Evolutionary conservation across 2,113 vertebrate species (phyloP), one percentile per base, ranked within the genome.

Genomic region (Tetrax tetrax): DNA sequence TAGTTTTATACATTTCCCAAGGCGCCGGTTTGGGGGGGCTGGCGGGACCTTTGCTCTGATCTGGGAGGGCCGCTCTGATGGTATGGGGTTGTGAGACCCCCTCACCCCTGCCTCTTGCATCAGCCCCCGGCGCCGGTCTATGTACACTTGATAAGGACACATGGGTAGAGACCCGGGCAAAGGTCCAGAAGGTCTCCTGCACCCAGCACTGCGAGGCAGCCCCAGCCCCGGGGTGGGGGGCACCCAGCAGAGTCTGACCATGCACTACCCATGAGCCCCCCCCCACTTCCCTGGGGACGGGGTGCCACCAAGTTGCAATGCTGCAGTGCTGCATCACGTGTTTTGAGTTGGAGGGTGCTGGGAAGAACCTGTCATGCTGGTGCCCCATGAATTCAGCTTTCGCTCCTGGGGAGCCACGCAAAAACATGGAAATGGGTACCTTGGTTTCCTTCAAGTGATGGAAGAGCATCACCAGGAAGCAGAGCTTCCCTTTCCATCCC

Each of bases 61-160:
- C 48, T 57, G 50, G 53, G 68, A 78, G 51, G 33, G 37, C 33
- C 1, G 1, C 48, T 82, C 69, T 71, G 59, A 63, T 60, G 38
- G 70, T 93, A 68, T 0, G 0, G 59, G 68, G 24, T 38, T 88
- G 75, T 48, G 51, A 87, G 91, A 95, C 94, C 90, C 92, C 59
- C 75, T 88, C 78, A 84, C 61, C 69, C 57, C 54, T 83, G 54
- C 41, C 70, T 83, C 85, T 86, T 96, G 94, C 96, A 94, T 95
- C 94, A 97, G 82, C 19, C 50, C 48, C 17, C 4, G 2, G 85
- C 7, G 2, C 61, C 2, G 4, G 78, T 90, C 74, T 94, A 71
- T 93, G 95, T 95, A 91, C 90, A 85, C 53, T 96, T 82, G 92
- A 93, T 96, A 97, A 96, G 83, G 63, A 83, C 37, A 31, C 63